Percentiles rank a stretch among this genome's conserved stretches.
Evolutionary conservation across 1,140 invertebrate genomes (phyloP).

Genomic region (Habropoda laboriosa): DNA sequence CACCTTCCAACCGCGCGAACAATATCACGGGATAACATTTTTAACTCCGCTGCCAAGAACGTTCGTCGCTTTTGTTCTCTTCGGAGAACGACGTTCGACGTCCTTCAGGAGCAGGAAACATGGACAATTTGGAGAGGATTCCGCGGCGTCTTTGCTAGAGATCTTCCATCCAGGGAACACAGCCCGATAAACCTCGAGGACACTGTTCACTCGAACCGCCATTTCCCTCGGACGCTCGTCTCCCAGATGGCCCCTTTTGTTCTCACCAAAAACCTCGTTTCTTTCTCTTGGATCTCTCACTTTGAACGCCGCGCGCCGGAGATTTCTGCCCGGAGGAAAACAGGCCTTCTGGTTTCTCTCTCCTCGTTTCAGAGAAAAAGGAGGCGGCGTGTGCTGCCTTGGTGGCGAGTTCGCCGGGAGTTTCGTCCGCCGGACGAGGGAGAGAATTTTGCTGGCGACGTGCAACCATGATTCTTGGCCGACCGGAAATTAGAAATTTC

Average conservation of each 20-base stretch:
- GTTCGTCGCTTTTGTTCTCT: no score
- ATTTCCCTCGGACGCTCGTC: neutral
- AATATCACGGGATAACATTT: neutral
- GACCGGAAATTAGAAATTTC: constrained; percentile 64
- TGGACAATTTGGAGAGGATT: constrained; percentile 10
- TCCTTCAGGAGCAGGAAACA: neutral
- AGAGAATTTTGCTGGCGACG: neutral
- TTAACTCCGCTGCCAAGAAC: neutral
- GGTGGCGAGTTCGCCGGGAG: neutral
- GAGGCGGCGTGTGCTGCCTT: no score
- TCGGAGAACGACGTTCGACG: neutral
- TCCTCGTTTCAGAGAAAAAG: no score
- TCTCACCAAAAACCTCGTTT: constrained; percentile 57
- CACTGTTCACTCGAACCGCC: neutral
- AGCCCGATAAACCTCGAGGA: constrained; percentile 9
- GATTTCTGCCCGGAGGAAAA: neutral
- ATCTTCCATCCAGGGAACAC: constrained; percentile 6
- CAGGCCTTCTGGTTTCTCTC: constrained; percentile 14
- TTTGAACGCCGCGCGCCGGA: constrained; percentile 25
- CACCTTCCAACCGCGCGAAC: neutral
- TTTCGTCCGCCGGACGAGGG: neutral
- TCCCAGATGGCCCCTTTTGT: constrained; percentile 44
- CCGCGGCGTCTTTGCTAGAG: neutral
- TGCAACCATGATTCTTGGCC: neutral
- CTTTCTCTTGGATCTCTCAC: constrained; percentile 48